phyloP scores from a whole-genome alignment of 2,888 invertebrate species.

The Eupithecia dodoneata region DNA sequence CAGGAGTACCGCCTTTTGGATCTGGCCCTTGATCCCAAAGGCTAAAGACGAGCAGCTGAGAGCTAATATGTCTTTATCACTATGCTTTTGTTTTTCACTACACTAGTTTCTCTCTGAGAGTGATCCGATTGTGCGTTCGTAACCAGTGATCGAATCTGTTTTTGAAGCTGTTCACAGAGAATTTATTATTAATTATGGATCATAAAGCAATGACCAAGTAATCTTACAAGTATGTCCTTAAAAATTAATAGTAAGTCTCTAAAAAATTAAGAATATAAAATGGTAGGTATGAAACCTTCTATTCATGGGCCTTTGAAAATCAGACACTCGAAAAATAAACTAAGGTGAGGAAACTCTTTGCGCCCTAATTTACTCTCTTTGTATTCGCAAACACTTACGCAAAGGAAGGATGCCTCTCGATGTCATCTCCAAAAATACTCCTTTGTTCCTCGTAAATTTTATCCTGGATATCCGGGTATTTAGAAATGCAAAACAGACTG shows the following conservation, averaged over 20 bases:
- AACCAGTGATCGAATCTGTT: no score
- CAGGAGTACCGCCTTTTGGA: no score
- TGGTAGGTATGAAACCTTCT: not conserved
- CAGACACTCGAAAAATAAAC: not conserved
- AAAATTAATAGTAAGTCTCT: not conserved
- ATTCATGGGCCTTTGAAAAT: not conserved
- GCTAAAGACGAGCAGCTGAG: no score
- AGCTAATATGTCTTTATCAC: no score
- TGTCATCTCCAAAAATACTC: conserved; percentile 68
- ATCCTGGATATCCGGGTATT: conserved; percentile 78
- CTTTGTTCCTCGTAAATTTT: conserved; percentile 79
- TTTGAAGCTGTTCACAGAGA: no score
- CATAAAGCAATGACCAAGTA: no score
- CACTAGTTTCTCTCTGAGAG: no score
- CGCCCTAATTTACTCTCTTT: not conserved
- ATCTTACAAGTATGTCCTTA: no score
- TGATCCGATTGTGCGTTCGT: no score
- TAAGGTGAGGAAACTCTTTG: not conserved
- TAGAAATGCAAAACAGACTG: conserved; percentile 77
- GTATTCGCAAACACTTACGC: conserved; percentile 53
- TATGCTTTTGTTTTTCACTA: no score
- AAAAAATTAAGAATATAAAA: not conserved
- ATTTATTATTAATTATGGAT: no score
- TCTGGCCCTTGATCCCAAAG: no score
- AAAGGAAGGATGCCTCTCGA: conserved; percentile 65